phyloP scores from a whole-genome alignment of 2,888 invertebrate species.

The Stegana nigrithorax region DNA sequence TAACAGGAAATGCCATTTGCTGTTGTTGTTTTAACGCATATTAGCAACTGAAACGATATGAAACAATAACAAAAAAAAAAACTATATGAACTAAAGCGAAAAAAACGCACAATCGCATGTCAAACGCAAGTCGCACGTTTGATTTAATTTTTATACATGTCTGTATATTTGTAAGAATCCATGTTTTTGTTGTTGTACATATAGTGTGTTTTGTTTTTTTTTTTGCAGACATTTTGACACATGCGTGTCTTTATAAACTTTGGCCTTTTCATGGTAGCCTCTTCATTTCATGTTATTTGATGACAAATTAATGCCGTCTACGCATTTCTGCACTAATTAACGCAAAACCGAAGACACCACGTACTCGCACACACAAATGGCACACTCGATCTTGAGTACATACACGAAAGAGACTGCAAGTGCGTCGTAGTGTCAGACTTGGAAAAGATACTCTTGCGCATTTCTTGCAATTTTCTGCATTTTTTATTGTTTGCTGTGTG shows the following conservation, averaged over 20 bases:
- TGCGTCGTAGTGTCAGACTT: too few relatives aligned
- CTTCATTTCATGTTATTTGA: not conserved
- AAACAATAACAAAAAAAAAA: too few relatives aligned
- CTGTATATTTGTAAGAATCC: not conserved
- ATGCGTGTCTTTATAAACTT: conserved; percentile 7
- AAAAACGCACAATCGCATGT: conserved; percentile 47
- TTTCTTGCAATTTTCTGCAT: conserved; percentile 7
- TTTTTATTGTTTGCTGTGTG: too few relatives aligned
- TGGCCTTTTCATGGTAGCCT: not conserved
- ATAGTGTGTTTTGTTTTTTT: not conserved
- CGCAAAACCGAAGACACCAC: not conserved
- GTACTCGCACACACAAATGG: too few relatives aligned
- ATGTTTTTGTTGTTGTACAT: not conserved
- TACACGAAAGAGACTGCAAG: too few relatives aligned
- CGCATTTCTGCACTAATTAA: conserved; percentile 7
- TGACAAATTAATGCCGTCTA: conserved; percentile 1
- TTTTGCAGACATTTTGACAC: not conserved
- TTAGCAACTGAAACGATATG: too few relatives aligned
- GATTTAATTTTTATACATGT: conserved; percentile 52
- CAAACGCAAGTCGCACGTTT: conserved; percentile 52
- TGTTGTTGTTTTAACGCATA: conserved; percentile 8
- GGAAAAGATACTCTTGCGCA: not conserved
- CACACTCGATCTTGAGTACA: too few relatives aligned
- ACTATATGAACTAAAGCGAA: not conserved
- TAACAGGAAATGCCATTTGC: conserved; percentile 17